A percentile compares a stretch with the other conserved stretches of the same genome.
phyloP scores from a whole-genome alignment of 2,888 invertebrate species.

The Trichogramma dendrolimi region DNA sequence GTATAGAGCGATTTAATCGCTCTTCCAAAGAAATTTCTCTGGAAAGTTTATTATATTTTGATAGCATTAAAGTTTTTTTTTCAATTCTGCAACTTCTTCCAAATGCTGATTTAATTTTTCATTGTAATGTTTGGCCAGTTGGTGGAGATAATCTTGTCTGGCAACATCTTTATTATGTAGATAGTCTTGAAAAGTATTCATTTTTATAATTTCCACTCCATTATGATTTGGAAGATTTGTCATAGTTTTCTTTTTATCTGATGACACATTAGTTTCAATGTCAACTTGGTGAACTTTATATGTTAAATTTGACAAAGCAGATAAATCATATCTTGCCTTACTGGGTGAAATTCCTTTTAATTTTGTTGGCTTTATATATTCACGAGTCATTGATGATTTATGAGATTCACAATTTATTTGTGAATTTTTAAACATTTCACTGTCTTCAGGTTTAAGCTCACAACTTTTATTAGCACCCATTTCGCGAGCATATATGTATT shows the following conservation, averaged over 20 bases:
- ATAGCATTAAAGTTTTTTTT: conserved; percentile 36
- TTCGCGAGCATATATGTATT: conserved; percentile 11
- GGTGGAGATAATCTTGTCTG: conserved; percentile 37
- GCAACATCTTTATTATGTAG: conserved; percentile 39
- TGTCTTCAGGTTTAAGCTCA: background rate
- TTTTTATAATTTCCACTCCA: conserved; percentile 25
- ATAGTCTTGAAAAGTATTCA: conserved; percentile 43
- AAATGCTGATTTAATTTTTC: conserved; percentile 38
- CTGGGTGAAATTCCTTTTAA: too few relatives aligned
- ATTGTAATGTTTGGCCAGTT: conserved; percentile 39
- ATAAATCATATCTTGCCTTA: too few relatives aligned
- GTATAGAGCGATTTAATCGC: conserved; percentile 40
- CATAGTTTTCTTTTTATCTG: conserved; percentile 3
- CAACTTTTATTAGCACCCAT: background rate
- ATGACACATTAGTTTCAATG: background rate
- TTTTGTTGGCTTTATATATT: too few relatives aligned
- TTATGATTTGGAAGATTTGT: background rate
- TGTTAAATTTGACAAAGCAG: too few relatives aligned
- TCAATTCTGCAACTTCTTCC: conserved; percentile 41
- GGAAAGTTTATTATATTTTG: conserved; percentile 41
- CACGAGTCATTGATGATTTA: background rate
- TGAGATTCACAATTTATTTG: background rate
- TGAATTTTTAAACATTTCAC: background rate
- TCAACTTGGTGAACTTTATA: background rate
- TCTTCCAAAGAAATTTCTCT: conserved; percentile 42